Evolutionary conservation across 2,888 invertebrate genomes (phyloP).

Genomic region (Eupithecia subfuscata): DNA sequence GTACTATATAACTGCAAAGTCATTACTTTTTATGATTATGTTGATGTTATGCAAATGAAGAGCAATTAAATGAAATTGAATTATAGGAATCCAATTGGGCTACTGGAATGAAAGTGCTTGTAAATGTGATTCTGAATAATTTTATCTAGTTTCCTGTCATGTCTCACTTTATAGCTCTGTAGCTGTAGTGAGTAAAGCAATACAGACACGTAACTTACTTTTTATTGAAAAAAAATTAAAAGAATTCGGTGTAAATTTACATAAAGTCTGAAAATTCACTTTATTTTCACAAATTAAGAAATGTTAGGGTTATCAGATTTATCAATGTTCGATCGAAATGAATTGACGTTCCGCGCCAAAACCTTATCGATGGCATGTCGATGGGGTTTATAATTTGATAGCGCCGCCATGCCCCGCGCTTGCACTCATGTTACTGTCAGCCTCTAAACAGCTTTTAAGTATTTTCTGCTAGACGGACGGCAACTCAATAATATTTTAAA

Average conservation of each 20-base stretch:
- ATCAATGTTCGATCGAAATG: background rate
- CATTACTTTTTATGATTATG: constrained; percentile 30
- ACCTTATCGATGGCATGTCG: constrained; percentile 75
- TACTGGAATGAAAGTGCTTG: background rate
- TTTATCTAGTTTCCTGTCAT: background rate
- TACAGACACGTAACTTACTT: no score
- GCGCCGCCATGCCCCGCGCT: constrained; percentile 51
- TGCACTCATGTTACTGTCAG: constrained; percentile 67
- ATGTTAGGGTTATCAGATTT: background rate
- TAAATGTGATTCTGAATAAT: background rate
- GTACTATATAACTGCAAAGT: constrained; percentile 20
- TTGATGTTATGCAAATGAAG: constrained; percentile 14
- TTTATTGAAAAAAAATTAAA: no score
- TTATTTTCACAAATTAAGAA: background rate
- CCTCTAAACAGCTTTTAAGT: constrained; percentile 56
- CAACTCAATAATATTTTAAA: background rate
- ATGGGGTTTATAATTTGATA: constrained; percentile 77
- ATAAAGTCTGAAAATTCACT: background rate
- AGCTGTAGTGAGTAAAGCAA: background rate
- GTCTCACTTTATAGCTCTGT: background rate
- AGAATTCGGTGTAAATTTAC: background rate
- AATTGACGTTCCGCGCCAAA: constrained; percentile 66
- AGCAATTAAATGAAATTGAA: constrained; percentile 1
- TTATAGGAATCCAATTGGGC: background rate
- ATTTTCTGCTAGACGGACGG: constrained; percentile 38